Percentiles rank a stretch among this genome's conserved stretches.
Conservation (phyloP, 2,113 vertebrate species). For the Phalacrocorax carbo region DNA sequence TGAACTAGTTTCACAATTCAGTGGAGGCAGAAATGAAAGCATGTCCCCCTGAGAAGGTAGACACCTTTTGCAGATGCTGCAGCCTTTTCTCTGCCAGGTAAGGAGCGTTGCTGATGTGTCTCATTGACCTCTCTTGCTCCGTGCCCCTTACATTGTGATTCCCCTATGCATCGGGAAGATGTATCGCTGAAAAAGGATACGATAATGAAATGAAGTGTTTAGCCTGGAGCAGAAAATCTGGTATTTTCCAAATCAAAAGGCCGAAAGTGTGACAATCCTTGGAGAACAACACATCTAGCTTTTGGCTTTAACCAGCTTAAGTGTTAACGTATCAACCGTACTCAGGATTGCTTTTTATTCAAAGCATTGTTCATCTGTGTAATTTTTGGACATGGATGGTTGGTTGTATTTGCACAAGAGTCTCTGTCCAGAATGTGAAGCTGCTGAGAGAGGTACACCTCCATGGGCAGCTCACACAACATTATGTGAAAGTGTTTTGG, state of each 20-base stretch:
- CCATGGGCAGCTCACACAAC: not conserved
- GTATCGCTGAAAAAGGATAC: not conserved
- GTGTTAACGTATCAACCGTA: not conserved
- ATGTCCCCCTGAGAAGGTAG: not conserved
- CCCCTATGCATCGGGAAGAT: not conserved
- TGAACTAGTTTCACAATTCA: slow-evolving; percentile 46
- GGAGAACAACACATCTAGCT: not conserved
- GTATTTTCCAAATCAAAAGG: slow-evolving; percentile 11
- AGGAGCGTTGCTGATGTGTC: not conserved
- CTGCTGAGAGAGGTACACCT: not conserved
- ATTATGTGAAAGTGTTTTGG: not conserved
- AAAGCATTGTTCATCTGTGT: not conserved
- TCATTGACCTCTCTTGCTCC: not conserved
- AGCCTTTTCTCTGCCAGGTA: not conserved
- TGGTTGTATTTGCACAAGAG: not conserved
- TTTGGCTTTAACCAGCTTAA: not conserved
- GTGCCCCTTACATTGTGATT: not conserved
- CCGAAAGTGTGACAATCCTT: not conserved
- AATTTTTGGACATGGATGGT: not conserved
- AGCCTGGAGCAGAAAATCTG: not conserved
- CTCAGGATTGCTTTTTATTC: not conserved
- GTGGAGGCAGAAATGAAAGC: slow-evolving; percentile 29
- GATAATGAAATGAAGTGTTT: not conserved
- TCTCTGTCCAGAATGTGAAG: not conserved
- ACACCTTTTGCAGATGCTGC: not conserved